Evolutionary conservation across 2,888 invertebrate genomes (phyloP).

Genomic region (Ametastegia equiseti): DNA sequence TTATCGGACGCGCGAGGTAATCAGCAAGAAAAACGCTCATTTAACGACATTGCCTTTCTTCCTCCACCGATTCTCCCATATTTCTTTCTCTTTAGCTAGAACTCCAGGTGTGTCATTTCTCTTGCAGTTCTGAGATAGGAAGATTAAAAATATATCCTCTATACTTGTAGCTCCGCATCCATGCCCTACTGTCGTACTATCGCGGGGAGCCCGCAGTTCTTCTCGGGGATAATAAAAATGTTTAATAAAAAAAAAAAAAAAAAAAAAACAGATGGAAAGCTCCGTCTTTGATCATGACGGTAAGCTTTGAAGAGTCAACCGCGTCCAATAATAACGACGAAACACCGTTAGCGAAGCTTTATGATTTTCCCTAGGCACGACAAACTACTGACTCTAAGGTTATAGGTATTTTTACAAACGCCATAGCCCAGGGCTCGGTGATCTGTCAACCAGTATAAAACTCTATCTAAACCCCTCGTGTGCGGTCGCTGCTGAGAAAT

Average conservation of each 20-base stretch:
- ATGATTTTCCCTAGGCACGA: constrained; percentile 29
- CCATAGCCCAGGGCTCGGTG: constrained; percentile 20
- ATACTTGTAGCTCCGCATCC: background rate
- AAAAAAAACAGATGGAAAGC: background rate
- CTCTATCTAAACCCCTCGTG: background rate
- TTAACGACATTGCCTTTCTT: constrained; percentile 4
- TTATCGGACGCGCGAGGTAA: constrained; percentile 24
- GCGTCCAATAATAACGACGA: constrained; percentile 42
- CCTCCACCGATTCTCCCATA: background rate
- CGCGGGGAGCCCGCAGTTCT: background rate
- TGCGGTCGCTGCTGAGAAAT: background rate
- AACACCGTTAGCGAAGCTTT: constrained; percentile 20
- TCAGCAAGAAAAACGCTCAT: constrained; percentile 30
- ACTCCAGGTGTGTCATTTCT: background rate
- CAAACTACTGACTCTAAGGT: background rate
- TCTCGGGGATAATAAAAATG: constrained; percentile 27
- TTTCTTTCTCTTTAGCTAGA: background rate
- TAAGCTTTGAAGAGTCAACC: constrained; percentile 36
- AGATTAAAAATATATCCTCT: constrained; percentile 46
- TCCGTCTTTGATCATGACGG: constrained; percentile 38
- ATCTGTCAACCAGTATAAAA: constrained; percentile 15
- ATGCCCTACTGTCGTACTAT: background rate
- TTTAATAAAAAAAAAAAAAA: background rate
- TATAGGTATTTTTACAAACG: constrained; percentile 11
- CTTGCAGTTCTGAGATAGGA: constrained; percentile 29